Percentiles rank a stretch among this genome's conserved stretches.
Conservation (phyloP, 1,140 invertebrate species). For the Nasonia vitripennis region DNA sequence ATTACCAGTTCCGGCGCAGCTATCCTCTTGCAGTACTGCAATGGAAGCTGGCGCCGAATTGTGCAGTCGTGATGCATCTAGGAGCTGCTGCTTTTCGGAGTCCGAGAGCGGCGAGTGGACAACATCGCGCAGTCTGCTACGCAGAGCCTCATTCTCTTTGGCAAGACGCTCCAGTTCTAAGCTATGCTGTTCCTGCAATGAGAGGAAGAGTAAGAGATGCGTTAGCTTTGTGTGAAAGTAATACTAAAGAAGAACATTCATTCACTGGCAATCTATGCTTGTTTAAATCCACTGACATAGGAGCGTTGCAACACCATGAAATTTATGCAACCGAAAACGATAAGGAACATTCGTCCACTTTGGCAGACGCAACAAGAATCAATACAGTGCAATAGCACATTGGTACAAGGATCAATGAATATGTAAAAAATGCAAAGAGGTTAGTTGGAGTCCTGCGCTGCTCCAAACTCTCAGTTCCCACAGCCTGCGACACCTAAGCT, state of each 20-base stretch:
- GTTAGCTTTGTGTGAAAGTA: not conserved
- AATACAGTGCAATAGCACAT: too few species aligned
- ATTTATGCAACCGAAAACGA: too few species aligned
- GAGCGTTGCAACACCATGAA: not conserved
- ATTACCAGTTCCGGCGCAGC: constrained; percentile 59
- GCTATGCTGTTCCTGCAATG: constrained; percentile 77
- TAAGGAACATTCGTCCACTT: too few species aligned
- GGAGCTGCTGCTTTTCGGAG: constrained; percentile 85
- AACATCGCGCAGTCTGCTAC: constrained; percentile 84
- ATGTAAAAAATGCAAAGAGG: not conserved
- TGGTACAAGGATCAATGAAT: too few species aligned
- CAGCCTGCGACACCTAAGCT: not conserved
- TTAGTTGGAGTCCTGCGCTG: not conserved
- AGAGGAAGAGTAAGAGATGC: constrained; percentile 36
- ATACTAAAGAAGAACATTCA: constrained; percentile 18
- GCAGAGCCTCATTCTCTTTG: constrained; percentile 85
- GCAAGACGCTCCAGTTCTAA: constrained; percentile 80
- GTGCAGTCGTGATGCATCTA: constrained; percentile 81
- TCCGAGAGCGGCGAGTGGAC: constrained; percentile 87
- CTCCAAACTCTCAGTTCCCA: too few species aligned
- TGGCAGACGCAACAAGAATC: too few species aligned
- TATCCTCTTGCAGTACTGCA: constrained; percentile 72
- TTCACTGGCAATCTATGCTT: too few species aligned
- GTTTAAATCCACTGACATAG: not conserved
- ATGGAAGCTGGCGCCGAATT: constrained; percentile 80